Evolutionary conservation across 2,113 vertebrate genomes (phyloP), one percentile per base, ranked within the genome.

Genomic region (Zosterops japonicus): DNA sequence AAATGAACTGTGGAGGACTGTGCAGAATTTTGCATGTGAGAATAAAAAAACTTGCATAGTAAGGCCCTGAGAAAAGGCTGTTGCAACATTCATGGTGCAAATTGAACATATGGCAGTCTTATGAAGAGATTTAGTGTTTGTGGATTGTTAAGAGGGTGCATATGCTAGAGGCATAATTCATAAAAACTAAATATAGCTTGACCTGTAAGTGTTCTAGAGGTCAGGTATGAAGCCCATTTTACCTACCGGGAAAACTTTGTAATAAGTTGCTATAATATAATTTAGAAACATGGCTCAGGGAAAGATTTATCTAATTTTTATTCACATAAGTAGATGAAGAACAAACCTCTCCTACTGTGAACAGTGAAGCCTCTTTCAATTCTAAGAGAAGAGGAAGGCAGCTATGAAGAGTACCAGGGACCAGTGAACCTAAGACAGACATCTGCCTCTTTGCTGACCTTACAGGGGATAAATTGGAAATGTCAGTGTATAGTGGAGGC

Each of bases 121-220:
- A 83, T 49, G 15, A 31, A 65, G 2, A 72, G 41, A 77, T 80
- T 67, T 46, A 64, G 20, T 53, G 46, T 49, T 70, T 80, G 42
- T 69, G 44, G 41, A 52, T 57, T 29, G 2, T 88, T 80, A 72
- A 86, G 50, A 77, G 5, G 11, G 6, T 31, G 12, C 63, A 77
- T 50, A 65, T 86, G 67, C 50, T 92, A 60, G n/a, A 80, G 33
- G 46, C 12, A 76, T 92, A 83, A 92, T 80, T 94, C 63, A 88
- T 72, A 57, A 69, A 93, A 76, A 53, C 90, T 93, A 93, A 92
- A 76, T 70, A 90, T 86, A 96, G 59, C 60, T 93, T 70, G 55
- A 39, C 25, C 49, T 25, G 8, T 27, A 74, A 89, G 67, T 57
- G 50, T 77, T 90, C 83, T 57, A 90, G 83, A 83, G 90, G 76